phyloP scores from a whole-genome alignment of 2,113 vertebrate species.

The Felis chaus region DNA sequence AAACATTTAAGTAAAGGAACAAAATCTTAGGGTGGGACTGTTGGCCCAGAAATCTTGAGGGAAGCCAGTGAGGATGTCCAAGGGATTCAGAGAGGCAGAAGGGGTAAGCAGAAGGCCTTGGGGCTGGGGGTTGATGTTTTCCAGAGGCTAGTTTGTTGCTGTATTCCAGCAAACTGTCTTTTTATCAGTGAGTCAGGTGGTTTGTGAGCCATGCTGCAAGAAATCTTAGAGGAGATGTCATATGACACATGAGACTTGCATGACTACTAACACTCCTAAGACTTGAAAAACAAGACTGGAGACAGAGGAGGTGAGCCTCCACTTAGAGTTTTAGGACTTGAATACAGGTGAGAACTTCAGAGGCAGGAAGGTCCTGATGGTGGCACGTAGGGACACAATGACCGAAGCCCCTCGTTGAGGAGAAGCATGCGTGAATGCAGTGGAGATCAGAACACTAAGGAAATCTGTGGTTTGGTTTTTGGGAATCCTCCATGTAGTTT shows the following conservation, averaged over 20 bases:
- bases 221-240: neutral
- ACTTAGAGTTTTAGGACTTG: neutral
- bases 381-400: neutral
- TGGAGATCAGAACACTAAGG: no score
- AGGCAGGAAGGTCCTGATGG: neutral
- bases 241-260: neutral
- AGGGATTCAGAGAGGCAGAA: neutral
- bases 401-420: fast-evolving
- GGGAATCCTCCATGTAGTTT: neutral
- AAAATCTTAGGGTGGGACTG: neutral
- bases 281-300: neutral
- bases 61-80: neutral
- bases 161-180: neutral
- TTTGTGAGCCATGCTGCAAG: neutral
- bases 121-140: neutral
- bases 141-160: neutral
- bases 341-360: neutral
- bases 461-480: neutral
- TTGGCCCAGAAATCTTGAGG: neutral
- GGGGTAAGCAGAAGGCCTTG: neutral
- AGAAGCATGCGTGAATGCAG: fast-evolving
- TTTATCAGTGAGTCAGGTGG: neutral
- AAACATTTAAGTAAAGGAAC: neutral
- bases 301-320: neutral
- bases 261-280: neutral